These are phyloP conservation scores for Pentamera pediparva DNA, from an alignment of 53 echinoderm and acorn worm genomes.

Conservation along the genomic window DNA sequence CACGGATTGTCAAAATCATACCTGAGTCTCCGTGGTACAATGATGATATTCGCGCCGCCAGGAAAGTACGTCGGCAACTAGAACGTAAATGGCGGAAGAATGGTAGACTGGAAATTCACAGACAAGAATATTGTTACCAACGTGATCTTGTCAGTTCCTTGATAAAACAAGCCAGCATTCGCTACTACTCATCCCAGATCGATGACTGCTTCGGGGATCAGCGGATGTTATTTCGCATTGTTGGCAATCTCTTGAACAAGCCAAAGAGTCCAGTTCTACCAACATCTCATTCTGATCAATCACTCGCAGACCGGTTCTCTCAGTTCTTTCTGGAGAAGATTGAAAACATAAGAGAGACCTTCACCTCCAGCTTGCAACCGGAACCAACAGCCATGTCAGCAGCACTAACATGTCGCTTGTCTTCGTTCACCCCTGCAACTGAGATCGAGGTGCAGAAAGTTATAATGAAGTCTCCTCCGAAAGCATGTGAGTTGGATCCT, in stretches of 20 bases:
- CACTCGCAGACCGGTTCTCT: neutral
- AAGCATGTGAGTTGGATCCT: too few species aligned
- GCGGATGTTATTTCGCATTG: constrained; percentile 1
- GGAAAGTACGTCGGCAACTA: neutral
- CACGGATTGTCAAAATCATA: neutral
- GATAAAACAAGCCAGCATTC: neutral
- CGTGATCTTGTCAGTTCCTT: neutral
- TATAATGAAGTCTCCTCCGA: neutral
- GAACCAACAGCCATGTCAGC: neutral
- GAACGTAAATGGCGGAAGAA: constrained; percentile 10
- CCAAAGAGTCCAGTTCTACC: constrained; percentile 13
- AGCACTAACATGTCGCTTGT: too few species aligned
- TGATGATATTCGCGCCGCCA: constrained; percentile 15
- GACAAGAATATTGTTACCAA: neutral
- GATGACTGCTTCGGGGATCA: constrained; percentile 6
- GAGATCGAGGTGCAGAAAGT: neutral
- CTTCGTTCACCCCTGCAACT: neutral
- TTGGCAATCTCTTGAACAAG: neutral
- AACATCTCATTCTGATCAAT: constrained; percentile 3
- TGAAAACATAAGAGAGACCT: neutral
- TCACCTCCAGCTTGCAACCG: too few species aligned
- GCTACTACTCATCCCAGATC: neutral
- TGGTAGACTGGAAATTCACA: constrained; percentile 1
- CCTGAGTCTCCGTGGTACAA: constrained; percentile 10
- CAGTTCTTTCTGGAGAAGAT: neutral